Evolutionary conservation across 2,797 vertebrate species (phyloP).

Genomic region (Gallirallus australis): DNA sequence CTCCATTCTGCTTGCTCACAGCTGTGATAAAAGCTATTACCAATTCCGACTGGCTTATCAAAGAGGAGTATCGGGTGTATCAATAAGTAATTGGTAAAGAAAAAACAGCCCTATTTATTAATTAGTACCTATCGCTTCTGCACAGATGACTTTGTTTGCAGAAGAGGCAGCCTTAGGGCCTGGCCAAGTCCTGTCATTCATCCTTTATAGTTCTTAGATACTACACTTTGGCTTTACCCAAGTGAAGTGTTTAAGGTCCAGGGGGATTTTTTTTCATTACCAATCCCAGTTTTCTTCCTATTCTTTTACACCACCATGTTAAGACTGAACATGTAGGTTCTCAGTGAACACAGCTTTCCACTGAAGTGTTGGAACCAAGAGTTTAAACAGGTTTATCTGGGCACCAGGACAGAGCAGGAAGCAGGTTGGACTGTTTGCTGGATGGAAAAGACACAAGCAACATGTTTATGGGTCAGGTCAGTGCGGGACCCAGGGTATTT

Average conservation of each 20-base stretch:
- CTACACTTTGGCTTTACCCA: not conserved
- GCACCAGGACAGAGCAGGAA: not conserved
- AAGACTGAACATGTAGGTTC: not conserved
- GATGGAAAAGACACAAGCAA: not conserved
- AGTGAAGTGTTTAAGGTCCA: not conserved
- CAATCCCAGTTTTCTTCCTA: not conserved
- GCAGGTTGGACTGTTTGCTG: accelerated
- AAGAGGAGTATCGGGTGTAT: conserved; percentile 14
- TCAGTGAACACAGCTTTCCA: not conserved
- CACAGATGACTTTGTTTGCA: not conserved
- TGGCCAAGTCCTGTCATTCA: not conserved
- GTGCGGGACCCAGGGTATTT: not conserved
- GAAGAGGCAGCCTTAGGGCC: not conserved
- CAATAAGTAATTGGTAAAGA: conserved; percentile 52
- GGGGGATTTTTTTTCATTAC: not conserved
- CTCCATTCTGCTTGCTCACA: conserved; percentile 9
- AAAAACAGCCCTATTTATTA: not conserved
- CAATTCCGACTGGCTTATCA: conserved; percentile 30
- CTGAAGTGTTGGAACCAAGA: not conserved
- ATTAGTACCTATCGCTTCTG: conserved; percentile 32
- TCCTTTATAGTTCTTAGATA: not conserved
- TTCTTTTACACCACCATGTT: not conserved
- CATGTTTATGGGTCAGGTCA: not conserved
- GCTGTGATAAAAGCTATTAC: conserved; percentile 54
- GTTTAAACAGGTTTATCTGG: not conserved